These are phyloP conservation scores for Gallinago paraguaiae DNA, from an alignment of 2,113 vertebrate genomes.

Conservation along the genomic window DNA sequence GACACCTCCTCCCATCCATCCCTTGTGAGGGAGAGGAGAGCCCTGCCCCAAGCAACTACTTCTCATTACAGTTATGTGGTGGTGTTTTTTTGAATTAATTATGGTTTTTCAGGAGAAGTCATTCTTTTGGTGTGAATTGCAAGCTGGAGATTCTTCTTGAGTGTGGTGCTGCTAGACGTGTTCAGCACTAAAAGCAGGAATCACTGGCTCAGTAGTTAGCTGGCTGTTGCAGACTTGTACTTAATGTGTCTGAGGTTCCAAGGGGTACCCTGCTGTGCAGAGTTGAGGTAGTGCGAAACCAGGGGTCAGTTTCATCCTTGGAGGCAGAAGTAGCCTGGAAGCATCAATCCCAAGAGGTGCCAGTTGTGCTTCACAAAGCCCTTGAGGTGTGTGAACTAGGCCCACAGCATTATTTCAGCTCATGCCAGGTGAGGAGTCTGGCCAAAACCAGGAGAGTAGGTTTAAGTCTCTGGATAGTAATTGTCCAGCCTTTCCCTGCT, in stretches of 20 bases:
- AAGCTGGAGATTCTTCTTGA: background rate
- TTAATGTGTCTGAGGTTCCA: background rate
- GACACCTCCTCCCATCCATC: background rate
- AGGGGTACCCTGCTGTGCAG: background rate
- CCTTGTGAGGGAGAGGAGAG: background rate
- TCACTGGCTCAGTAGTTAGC: background rate
- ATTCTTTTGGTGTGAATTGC: background rate
- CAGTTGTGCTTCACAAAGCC: background rate
- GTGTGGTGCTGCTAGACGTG: accelerated
- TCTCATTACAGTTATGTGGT: background rate
- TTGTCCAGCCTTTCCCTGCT: background rate
- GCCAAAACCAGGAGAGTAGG: background rate
- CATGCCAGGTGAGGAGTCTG: background rate
- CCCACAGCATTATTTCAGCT: background rate
- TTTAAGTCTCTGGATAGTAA: background rate
- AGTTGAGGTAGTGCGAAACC: background rate
- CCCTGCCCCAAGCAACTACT: background rate
- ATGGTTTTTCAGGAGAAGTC: background rate
- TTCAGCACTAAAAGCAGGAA: background rate
- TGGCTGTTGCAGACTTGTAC: background rate
- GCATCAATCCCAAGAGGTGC: background rate
- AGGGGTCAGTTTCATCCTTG: background rate
- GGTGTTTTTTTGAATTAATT: background rate
- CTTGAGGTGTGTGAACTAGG: background rate
- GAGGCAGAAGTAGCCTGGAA: background rate